phyloP scores from a whole-genome alignment of 2,888 invertebrate genomes.

The Athalia circularis region DNA sequence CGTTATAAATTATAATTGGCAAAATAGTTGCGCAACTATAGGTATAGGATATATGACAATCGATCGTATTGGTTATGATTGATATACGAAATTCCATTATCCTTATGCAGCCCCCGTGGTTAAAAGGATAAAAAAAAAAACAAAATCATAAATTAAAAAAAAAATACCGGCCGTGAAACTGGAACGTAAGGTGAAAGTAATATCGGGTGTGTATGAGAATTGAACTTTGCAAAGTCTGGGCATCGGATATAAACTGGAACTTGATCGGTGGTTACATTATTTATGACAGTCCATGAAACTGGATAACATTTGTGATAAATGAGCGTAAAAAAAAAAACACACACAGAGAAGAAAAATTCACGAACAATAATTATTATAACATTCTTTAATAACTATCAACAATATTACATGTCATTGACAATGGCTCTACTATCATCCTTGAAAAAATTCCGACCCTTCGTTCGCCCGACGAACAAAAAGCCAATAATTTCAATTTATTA shows the following conservation, averaged over 20 bases:
- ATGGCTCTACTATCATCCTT: background rate
- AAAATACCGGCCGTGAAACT: constrained; percentile 32
- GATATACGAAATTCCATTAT: too few relatives aligned
- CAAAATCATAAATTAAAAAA: background rate
- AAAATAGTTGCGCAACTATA: constrained; percentile 7
- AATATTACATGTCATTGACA: constrained; percentile 1
- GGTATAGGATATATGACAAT: background rate
- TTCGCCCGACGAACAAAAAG: constrained; percentile 4
- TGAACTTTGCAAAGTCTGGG: background rate
- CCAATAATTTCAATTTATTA: constrained; percentile 5
- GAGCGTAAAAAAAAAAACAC: too few relatives aligned
- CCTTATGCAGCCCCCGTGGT: too few relatives aligned
- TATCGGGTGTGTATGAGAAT: background rate
- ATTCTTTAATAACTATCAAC: constrained; percentile 17
- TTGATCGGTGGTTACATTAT: too few relatives aligned
- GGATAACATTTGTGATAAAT: too few relatives aligned
- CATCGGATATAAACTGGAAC: background rate
- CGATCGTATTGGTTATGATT: background rate
- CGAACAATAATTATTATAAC: background rate
- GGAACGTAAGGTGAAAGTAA: constrained; percentile 28
- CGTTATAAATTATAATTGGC: background rate
- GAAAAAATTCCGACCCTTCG: background rate
- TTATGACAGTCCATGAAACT: too few relatives aligned
- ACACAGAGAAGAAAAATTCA: too few relatives aligned
- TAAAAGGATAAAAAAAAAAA: background rate